Percentiles rank a stretch among this genome's conserved stretches.
phyloP scores from a whole-genome alignment of 2,113 vertebrate genomes.

The Xiphorhynchus elegans region DNA sequence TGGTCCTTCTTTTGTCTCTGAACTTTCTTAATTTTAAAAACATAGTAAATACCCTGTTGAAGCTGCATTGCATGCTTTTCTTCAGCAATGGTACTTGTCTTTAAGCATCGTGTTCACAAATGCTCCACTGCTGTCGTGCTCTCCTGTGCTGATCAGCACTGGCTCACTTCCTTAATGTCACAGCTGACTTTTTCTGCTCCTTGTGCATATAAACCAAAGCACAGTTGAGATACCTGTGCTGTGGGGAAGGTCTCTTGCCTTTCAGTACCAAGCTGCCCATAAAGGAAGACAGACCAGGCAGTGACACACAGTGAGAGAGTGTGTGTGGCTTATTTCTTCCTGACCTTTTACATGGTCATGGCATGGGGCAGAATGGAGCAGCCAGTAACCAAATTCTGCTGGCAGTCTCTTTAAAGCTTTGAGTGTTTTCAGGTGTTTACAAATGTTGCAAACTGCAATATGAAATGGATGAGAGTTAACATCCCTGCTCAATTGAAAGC shows the following conservation, averaged over 20 bases:
- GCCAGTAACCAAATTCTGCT: neutral
- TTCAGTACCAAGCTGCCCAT: neutral
- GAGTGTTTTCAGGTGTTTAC: neutral
- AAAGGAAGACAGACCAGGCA: neutral
- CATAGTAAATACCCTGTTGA: neutral
- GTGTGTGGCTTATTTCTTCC: neutral
- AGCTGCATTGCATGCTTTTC: neutral
- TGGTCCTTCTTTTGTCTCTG: neutral
- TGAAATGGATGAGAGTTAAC: neutral
- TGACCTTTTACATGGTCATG: neutral
- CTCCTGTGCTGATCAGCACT: neutral
- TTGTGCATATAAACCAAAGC: neutral
- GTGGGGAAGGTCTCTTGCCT: neutral
- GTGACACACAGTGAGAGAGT: fast-evolving
- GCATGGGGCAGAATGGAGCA: neutral
- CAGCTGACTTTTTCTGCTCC: neutral
- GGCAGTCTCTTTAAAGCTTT: neutral
- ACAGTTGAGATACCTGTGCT: neutral
- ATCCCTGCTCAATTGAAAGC: neutral
- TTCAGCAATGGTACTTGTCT: neutral
- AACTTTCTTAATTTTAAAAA: neutral
- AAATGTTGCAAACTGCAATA: neutral
- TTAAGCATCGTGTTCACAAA: neutral
- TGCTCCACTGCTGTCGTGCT: neutral
- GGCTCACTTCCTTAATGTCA: neutral